Evolutionary conservation across 2,797 vertebrate species (phyloP).

Genomic region (Xyrichtys novacula): DNA sequence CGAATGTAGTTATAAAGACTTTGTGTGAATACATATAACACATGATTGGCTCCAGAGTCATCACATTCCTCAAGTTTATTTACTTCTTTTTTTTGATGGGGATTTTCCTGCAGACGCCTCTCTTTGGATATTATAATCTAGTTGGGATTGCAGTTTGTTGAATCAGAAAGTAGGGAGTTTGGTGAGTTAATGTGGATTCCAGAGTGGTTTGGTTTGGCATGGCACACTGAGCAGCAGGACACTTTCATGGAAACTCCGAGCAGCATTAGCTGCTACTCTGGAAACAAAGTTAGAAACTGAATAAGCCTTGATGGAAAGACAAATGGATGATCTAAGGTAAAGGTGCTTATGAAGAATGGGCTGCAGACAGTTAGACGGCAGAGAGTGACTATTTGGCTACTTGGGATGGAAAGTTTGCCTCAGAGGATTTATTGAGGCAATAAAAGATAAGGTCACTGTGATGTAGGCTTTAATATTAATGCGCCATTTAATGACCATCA

Average conservation of each 20-base stretch:
- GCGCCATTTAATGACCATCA: slow-evolving; percentile 78
- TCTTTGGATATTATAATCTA: not conserved
- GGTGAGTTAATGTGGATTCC: slow-evolving; percentile 27
- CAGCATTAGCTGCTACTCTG: slow-evolving; percentile 12
- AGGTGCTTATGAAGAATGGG: slow-evolving; percentile 45
- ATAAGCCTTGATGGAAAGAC: slow-evolving; percentile 60
- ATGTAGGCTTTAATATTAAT: slow-evolving; percentile 83
- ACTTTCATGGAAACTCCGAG: slow-evolving; percentile 41
- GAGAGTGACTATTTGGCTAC: slow-evolving; percentile 66
- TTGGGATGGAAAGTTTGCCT: slow-evolving; percentile 65
- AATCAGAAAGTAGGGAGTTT: slow-evolving; percentile 4
- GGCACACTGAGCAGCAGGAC: slow-evolving; percentile 6
- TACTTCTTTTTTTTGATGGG: not conserved
- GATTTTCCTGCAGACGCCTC: not conserved
- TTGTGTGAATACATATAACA: not conserved
- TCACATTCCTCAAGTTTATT: not conserved
- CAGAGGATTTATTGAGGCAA: slow-evolving; percentile 76
- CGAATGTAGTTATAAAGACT: too few relatives aligned
- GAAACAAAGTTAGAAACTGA: slow-evolving; percentile 38
- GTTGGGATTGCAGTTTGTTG: not conserved
- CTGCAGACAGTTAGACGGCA: slow-evolving; percentile 37
- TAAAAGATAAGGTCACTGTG: slow-evolving; percentile 84
- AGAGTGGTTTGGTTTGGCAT: slow-evolving; percentile 27
- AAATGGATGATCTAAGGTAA: slow-evolving; percentile 53
- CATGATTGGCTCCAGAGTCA: not conserved